Conservation (phyloP, 2,888 invertebrate species). For the Raillietiella orientalis region DNA sequence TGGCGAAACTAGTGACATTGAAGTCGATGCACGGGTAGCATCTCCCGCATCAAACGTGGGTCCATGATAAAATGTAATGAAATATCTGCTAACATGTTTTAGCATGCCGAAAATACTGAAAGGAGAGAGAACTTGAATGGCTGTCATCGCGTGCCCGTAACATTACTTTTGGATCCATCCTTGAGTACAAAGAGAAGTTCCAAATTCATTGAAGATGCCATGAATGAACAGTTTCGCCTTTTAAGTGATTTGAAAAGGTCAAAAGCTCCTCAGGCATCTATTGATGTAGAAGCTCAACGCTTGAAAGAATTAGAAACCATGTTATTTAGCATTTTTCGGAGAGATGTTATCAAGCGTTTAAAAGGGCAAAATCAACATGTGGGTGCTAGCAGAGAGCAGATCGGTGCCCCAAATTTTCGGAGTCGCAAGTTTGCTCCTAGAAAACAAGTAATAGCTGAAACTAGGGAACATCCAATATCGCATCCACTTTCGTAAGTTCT, state of each 20-base stretch:
- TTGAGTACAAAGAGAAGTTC: too few relatives aligned
- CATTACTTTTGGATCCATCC: conserved; percentile 11
- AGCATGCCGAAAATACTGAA: too few relatives aligned
- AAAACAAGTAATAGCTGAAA: too few relatives aligned
- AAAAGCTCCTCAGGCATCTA: conserved; percentile 59
- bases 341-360: conserved; percentile 73
- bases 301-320: conserved; percentile 73
- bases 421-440: too few relatives aligned
- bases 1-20: conserved; percentile 24
- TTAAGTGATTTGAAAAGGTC: conserved; percentile 63
- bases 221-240: conserved; percentile 85
- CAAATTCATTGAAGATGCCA: conserved; percentile 77
- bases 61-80: too few relatives aligned
- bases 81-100: too few relatives aligned
- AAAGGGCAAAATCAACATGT: conserved; percentile 57
- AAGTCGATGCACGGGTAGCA: conserved; percentile 26
- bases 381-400: too few relatives aligned
- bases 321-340: conserved; percentile 69
- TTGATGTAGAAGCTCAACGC: conserved; percentile 67
- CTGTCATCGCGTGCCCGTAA: too few relatives aligned
- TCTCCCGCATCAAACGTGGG: too few relatives aligned
- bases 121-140: conserved; percentile 11
- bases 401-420: too few relatives aligned
- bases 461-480: too few relatives aligned
- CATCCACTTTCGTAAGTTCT: too few relatives aligned